Conservation (phyloP, 2,888 invertebrate genomes). For the Zygogramma bicolorata region DNA sequence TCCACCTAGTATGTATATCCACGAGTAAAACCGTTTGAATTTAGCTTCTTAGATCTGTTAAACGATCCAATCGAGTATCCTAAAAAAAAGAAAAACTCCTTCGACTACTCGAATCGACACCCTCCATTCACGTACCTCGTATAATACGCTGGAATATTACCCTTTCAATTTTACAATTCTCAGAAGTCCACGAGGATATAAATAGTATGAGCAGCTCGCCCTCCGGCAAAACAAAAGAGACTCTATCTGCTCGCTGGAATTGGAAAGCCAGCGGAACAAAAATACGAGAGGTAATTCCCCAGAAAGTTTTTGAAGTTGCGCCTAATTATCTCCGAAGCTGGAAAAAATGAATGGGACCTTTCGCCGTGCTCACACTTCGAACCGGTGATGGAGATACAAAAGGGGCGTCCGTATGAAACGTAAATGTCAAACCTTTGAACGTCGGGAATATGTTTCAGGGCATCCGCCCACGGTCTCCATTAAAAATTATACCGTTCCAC, state of each 20-base stretch:
- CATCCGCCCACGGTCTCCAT: slow-evolving; percentile 15
- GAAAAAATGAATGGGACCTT: slow-evolving; percentile 23
- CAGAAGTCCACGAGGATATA: too few relatives aligned
- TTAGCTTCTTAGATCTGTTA: too few relatives aligned
- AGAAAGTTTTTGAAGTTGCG: slow-evolving; percentile 11
- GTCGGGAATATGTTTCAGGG: slow-evolving; percentile 8
- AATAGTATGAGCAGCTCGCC: neutral
- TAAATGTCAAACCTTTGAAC: slow-evolving; percentile 29
- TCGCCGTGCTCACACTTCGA: slow-evolving; percentile 6
- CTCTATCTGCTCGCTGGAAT: neutral
- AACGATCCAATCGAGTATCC: too few relatives aligned
- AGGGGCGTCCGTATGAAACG: slow-evolving; percentile 7
- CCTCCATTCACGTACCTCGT: too few relatives aligned
- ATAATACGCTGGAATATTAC: too few relatives aligned
- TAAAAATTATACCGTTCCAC: slow-evolving; percentile 19
- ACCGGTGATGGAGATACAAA: slow-evolving; percentile 6
- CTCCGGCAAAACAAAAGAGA: neutral
- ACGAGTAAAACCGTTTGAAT: too few relatives aligned
- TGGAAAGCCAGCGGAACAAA: neutral
- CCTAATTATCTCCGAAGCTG: slow-evolving; percentile 10
- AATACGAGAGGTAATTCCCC: slow-evolving; percentile 13
- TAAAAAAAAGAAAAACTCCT: too few relatives aligned
- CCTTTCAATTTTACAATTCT: too few relatives aligned
- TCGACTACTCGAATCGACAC: too few relatives aligned
- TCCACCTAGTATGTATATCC: too few relatives aligned